These are phyloP conservation scores for Bombyx mandarina DNA, from an alignment of 1,140 invertebrate genomes.

Conservation along the genomic window DNA sequence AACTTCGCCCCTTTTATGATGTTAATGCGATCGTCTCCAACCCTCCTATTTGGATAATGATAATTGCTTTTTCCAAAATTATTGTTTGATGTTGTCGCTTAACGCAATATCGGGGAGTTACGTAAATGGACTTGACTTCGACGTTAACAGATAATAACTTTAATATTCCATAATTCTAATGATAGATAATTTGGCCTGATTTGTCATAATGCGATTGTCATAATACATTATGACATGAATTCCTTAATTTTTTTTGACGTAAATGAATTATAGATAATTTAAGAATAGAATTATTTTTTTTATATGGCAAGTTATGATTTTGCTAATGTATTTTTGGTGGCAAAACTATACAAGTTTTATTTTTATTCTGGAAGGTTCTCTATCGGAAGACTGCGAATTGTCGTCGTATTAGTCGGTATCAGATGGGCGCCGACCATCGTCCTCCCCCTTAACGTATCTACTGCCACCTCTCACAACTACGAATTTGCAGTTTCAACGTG, in stretches of 20 bases:
- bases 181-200: no score
- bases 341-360: conserved; percentile 5
- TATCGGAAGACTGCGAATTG: conserved; percentile 53
- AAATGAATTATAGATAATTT: no score
- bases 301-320: no score
- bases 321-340: not conserved
- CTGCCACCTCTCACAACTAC: conserved; percentile 20
- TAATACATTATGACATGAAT: no score
- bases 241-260: no score
- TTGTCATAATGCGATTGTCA: no score
- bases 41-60: conserved; percentile 65
- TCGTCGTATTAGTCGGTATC: conserved; percentile 60
- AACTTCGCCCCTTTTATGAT: conserved; percentile 66
- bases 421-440: conserved; percentile 27
- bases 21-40: conserved; percentile 62
- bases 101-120: conserved; percentile 41
- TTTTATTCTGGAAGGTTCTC: conserved; percentile 19
- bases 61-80: conserved; percentile 69
- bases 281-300: no score
- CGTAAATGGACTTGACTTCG: conserved; percentile 35
- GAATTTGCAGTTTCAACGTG: conserved; percentile 7
- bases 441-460: conserved; percentile 8
- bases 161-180: no score
- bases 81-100: conserved; percentile 68
- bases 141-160: conserved; percentile 23